Base-by-base conservation (phyloP, 1,140 invertebrate species). In the Linepithema humile region DNA sequence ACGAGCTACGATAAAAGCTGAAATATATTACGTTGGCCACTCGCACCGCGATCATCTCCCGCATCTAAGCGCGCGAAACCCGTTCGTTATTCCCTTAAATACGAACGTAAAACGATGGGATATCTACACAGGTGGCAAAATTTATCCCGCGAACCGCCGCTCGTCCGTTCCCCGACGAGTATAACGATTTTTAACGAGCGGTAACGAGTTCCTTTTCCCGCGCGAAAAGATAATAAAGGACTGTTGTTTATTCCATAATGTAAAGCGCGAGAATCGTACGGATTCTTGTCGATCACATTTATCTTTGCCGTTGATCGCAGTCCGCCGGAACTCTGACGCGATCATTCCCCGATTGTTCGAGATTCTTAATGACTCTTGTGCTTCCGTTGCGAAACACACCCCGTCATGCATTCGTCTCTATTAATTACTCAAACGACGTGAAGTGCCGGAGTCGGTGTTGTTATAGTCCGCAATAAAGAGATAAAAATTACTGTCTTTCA, bases 151-250 rank as follows among this genome's bases (percentile, higher is more conserved):
- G 20, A 15, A n/a, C 15, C 29, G 57, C 70, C n/a, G 32, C 50
- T 57, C 20, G 12, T n/a, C 23, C 5, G 1, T 45, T 45, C 12
- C 48, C 23, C 35, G 23, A 55, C 26, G 59, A 83, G 50, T 72
- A 69, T 53, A 59, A 85, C 84, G 48, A 89, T 89, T 88, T 87
- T 85, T 85, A 89, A 89, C 62, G 53, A 85, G 70, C 70, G 23
- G 20, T 82, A 84, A 84, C 45, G 77, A 12, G 53, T 32, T 43
- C 17, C 26, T 60, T 82, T 85, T 82, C 55, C 59, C 32, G 6
- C 26, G 29, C 3, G 9, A 5, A 35, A 57, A 72, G 84, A 88
- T 69, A 83, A 88, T 70, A 45, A 85, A 70, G 32, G 15, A 6
- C 59, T 62, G 82, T 77, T 83, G 75, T 88, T 88, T 85, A 88